Base-by-base conservation (phyloP, 2,797 vertebrate genomes). In the Triplophysa yarkandensis region DNA sequence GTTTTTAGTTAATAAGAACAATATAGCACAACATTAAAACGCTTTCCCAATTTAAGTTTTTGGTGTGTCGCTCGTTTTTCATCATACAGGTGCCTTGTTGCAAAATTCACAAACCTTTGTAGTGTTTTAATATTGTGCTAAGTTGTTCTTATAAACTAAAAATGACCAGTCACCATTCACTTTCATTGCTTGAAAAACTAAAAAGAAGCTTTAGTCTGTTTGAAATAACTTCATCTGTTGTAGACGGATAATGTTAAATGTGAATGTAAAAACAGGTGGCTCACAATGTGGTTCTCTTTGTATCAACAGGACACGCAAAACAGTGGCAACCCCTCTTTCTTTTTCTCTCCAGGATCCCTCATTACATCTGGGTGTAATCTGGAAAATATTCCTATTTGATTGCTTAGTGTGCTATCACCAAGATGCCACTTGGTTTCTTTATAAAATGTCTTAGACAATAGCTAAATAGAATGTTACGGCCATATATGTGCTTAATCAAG, bases 401-500 rank as follows among this genome's bases (percentile, higher is more conserved):
- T 19, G 17, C 2, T 41, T 30, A 28, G 11, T 21, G 43, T 30
- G 6, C 17, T 8, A n/a, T 28, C 17, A 50, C 9, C 21, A 14
- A 5, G 60, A 30, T 10, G 25, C n/a, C 34, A 27, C 8, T 34
- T 19, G 50, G 2, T 57, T 66, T 67, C n/a, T 28, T 61, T 13
- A 30, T 30, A 48, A 41, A 50, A 58, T 55, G 25, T 44, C 2
- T 3, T 21, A 48, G 13, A 62, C 25, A 44, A 19, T 36, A 27
- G 13, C 23, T 32, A n/a, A n/a, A n/a, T 5, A 3, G 27, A 65
- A 25, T 14, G 25, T 19, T 27, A 48, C n/a, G 54, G 25, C 10
- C 71, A 58, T 68, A 48, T 68, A 27, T 17, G 30, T 30, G 34
- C 58, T 9, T 58, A 41, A 69, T 77, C 25, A 36, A 66, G 62